phyloP scores from a whole-genome alignment of 2,888 invertebrate species.

The Rotaria magnacalcarata region DNA sequence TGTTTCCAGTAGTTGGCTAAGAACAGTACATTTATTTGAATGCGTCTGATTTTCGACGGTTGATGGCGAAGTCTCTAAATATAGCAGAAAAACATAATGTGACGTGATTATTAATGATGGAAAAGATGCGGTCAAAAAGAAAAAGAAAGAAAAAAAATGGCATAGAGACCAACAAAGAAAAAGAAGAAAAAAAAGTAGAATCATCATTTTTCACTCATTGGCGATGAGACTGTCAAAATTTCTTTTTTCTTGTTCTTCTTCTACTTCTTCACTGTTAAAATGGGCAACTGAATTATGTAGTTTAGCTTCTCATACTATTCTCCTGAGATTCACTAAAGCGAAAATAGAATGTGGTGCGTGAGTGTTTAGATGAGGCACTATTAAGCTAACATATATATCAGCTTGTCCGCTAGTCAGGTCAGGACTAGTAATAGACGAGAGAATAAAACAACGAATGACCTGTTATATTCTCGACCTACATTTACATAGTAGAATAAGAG shows the following conservation, averaged over 20 bases:
- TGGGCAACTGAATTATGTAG: not conserved
- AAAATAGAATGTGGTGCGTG: not conserved
- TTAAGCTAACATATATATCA: not conserved
- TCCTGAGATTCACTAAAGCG: not conserved
- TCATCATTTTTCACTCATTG: not conserved
- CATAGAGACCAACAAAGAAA: not conserved
- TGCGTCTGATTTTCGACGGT: slow-evolving; percentile 11
- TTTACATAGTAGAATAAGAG: not conserved
- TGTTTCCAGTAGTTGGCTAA: not conserved
- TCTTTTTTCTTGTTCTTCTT: not conserved
- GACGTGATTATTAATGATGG: not conserved
- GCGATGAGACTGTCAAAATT: not conserved
- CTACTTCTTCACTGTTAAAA: not conserved
- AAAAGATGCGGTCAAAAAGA: not conserved
- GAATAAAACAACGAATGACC: not conserved
- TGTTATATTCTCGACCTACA: not conserved
- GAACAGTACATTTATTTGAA: not conserved
- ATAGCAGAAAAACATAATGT: not conserved
- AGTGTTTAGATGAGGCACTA: not conserved
- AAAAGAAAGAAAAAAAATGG: no score
- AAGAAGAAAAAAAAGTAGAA: not conserved
- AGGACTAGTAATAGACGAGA: not conserved
- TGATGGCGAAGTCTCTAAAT: not conserved
- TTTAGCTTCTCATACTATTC: not conserved
- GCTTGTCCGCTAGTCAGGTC: not conserved